Percentiles rank a stretch among this genome's conserved stretches.
These are phyloP conservation scores for Acanthurus tractus DNA, from an alignment of 2,797 vertebrate genomes.

Conservation along the genomic window DNA sequence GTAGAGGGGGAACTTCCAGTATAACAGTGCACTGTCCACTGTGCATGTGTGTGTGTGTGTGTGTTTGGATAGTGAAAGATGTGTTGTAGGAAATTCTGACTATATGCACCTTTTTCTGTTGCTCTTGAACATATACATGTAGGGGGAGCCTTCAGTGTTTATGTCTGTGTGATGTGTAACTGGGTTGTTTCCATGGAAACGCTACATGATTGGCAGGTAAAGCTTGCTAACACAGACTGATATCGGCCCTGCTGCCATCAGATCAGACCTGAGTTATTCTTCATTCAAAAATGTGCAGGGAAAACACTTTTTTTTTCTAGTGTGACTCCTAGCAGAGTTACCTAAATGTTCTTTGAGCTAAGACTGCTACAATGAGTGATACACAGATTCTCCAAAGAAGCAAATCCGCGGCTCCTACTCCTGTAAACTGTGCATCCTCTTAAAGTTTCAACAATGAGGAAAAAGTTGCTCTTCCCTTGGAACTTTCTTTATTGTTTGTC, in stretches of 20 bases:
- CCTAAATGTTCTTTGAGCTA: slow-evolving; percentile 4
- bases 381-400: slow-evolving; percentile 29
- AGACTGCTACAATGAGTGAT: not conserved
- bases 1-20: slow-evolving; percentile 78
- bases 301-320: slow-evolving; percentile 3
- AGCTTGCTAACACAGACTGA: not conserved
- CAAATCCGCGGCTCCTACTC: slow-evolving; percentile 29
- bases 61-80: not conserved
- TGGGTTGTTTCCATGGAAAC: not conserved
- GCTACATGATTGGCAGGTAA: not conserved
- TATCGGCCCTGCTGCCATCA: not conserved
- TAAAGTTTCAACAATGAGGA: slow-evolving; percentile 68
- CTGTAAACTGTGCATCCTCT: slow-evolving; percentile 68
- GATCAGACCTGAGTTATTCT: not conserved
- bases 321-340: not conserved
- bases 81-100: not conserved
- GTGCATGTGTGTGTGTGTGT: slow-evolving; percentile 23
- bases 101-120: not conserved
- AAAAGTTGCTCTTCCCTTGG: slow-evolving; percentile 69
- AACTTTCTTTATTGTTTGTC: slow-evolving; percentile 79
- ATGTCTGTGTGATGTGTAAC: not conserved
- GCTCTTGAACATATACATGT: not conserved
- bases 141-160: not conserved
- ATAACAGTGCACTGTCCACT: not conserved
- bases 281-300: not conserved